Evolutionary conservation across 2,888 invertebrate genomes (phyloP), one percentile per base, ranked within the genome.

Genomic region (Clunio marinus): DNA sequence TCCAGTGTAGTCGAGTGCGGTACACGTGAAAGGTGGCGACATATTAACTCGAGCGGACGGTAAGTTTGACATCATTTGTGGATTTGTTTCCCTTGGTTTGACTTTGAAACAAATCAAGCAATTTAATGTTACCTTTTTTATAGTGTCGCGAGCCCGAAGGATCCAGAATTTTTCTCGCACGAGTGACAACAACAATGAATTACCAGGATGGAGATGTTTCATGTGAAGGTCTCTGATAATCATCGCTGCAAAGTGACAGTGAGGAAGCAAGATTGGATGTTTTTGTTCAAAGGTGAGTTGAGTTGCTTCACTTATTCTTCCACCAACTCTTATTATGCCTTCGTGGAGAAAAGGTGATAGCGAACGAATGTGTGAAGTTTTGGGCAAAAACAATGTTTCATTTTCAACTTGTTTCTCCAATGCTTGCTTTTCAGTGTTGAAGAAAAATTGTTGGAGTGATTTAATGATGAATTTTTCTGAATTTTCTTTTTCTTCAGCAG

Each of bases 1-100:
- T 15, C 71, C 70, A 20, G 70, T 70, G 25, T 70, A 71, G 45
- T 73, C 72, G 1, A 72, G 68, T 0, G 72, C 72, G 8, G 62
- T 71, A 57, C 70, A 71, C 4, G 69, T 15, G 57, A 73, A 73
- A n/a, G 72, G 71, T 7, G 69, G 13, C 1, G 67, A 32, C 4
- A 32, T 32, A 32, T 32, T 32, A 32, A 32, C 10, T 32, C 32
- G 32, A 32, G 32, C 10, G 32, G 32, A 32, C 32, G 32, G 10
- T 5, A 32, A 32, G 32, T 10, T 32, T 10, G 32, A 32, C 32
- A 32, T 8, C 32, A 5, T 32, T 32, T 10, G 32, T n/a, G 4
- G 32, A 7, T 32, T 10, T 7, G 32, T 32, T 10, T 7, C 4
- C 10, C 10, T 32, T 10, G 32, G 32, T 10, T 32, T 32, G 4